These are phyloP conservation scores for Rhizoglyphus robini DNA, from an alignment of 1,140 invertebrate species.

Conservation along the genomic window DNA sequence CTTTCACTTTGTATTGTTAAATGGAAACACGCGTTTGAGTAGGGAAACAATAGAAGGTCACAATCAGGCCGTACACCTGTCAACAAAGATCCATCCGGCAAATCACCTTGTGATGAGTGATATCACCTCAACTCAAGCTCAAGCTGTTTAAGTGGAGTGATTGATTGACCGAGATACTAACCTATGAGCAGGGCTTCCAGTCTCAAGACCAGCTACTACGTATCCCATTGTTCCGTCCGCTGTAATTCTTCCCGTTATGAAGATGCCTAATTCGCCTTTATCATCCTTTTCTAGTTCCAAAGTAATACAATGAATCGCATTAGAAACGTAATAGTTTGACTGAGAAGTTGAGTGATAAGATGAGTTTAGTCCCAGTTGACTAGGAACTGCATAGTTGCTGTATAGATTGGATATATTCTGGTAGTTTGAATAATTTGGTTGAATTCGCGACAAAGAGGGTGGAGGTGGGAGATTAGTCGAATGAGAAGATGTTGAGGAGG, in stretches of 20 bases:
- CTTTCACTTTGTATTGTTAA: background rate
- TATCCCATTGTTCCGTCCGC: constrained; percentile 54
- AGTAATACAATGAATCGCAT: constrained; percentile 4
- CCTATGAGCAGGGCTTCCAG: constrained; percentile 59
- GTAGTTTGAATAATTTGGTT: constrained; percentile 5
- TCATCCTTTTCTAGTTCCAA: constrained; percentile 46
- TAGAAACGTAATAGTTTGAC: background rate
- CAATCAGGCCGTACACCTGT: background rate
- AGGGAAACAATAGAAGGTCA: constrained; percentile 1
- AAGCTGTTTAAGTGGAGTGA: background rate
- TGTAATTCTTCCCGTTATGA: constrained; percentile 59
- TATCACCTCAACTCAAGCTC: too few relatives aligned
- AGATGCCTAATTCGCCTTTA: constrained; percentile 61
- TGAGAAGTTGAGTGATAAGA: background rate
- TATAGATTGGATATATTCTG: constrained; percentile 10
- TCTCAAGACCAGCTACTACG: constrained; percentile 65
- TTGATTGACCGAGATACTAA: constrained; percentile 32
- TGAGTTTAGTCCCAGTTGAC: background rate
- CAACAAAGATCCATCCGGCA: background rate
- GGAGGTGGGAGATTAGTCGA: background rate
- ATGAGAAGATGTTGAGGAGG: background rate
- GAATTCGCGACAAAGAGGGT: background rate
- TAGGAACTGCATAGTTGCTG: background rate
- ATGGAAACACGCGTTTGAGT: background rate
- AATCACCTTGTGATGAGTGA: too few relatives aligned